Evolutionary conservation across 2,797 vertebrate species (phyloP), one percentile per base, ranked within the genome.

Genomic region (Pseudochromis fuscus): DNA sequence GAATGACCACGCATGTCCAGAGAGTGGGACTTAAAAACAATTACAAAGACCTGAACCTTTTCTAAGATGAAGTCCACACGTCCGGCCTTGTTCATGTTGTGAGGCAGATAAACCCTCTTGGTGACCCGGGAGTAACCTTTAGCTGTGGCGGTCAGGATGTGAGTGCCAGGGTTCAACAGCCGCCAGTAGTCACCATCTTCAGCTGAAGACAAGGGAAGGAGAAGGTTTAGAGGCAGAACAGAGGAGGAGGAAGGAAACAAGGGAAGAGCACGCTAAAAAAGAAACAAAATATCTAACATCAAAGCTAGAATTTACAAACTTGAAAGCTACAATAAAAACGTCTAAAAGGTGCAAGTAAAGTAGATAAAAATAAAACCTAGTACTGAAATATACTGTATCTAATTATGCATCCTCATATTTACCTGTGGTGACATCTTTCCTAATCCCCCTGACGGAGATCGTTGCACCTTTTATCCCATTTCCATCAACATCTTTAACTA

Each of bases 181-280:
- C 98, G 88, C 97, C 98, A 99, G 71, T 98, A 99, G 83, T 99
- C 98, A 2, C 98, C 98, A 0, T 95, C 93, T 0, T 95, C 95
- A 85, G 96, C 98, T 99, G 61, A 5, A 49, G 61, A 64, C 19
- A 35, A 13, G n/a, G 4, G 18, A 38, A 9, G 6, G 35, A 30
- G 12, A 42, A 44, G 4, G n/a, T n/a, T n/a, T n/a, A n/a, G 19
- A 11, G 45, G 4, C 4, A 3, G 25, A 48, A 4, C 12, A 15
- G 23, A 24, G 12, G 10, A 9, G n/a, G 11, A 48, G n/a, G 21
- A 40, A 40, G 37, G 7, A 33, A 13, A 40, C 7, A 5, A 40
- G 37, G 3, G 15, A 37, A 37, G 13, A 37, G 19, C 3, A 44
- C 1, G 1, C 19, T 10, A 46, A 28, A 53, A 25, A 35, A 56